A percentile compares a stretch with the other conserved stretches of the same genome.
Evolutionary conservation across 2,888 invertebrate species (phyloP).

Genomic region (Liodrosophila aerea): DNA sequence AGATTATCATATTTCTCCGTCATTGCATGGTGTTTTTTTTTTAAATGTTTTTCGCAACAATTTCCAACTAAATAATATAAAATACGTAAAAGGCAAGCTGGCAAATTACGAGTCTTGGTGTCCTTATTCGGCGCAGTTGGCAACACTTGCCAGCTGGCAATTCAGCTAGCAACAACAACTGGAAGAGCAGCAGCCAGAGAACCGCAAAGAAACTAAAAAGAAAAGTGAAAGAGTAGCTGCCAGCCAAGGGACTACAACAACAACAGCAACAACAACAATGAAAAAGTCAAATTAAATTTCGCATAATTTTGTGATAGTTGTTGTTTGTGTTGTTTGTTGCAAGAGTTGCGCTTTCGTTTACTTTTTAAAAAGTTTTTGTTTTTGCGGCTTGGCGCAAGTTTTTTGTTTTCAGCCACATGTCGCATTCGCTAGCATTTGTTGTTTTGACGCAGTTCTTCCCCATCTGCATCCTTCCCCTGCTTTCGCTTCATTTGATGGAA

Average conservation of each 20-base stretch:
- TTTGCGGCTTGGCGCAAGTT: conserved; percentile 73
- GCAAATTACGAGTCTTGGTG: conserved; percentile 64
- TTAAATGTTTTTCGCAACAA: conserved; percentile 18
- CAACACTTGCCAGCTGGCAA: conserved; percentile 70
- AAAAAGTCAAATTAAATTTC: conserved; percentile 76
- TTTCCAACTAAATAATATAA: conserved; percentile 72
- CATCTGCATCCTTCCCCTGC: conserved; percentile 34
- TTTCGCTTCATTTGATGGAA: conserved; percentile 62
- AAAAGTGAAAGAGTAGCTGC: conserved; percentile 63
- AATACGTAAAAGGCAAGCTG: conserved; percentile 69
- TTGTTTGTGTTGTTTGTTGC: conserved; percentile 26
- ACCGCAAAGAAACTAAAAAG: conserved; percentile 57
- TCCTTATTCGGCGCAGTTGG: conserved; percentile 56
- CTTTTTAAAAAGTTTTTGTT: conserved; percentile 66
- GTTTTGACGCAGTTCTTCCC: conserved; percentile 65
- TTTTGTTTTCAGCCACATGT: conserved; percentile 70
- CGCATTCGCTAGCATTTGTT: conserved; percentile 64
- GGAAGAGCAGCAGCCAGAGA: conserved; percentile 46
- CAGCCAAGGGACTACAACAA: conserved; percentile 39
- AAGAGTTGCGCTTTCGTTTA: conserved; percentile 46
- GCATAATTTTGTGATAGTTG: conserved; percentile 65
- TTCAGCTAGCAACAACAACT: conserved; percentile 34
- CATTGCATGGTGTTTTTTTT: conserved; percentile 18
- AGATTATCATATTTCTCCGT: conserved; percentile 74
- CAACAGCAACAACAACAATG: conserved; percentile 39